Conservation (phyloP, 2,888 invertebrate species). For the Lottia gigantea region DNA sequence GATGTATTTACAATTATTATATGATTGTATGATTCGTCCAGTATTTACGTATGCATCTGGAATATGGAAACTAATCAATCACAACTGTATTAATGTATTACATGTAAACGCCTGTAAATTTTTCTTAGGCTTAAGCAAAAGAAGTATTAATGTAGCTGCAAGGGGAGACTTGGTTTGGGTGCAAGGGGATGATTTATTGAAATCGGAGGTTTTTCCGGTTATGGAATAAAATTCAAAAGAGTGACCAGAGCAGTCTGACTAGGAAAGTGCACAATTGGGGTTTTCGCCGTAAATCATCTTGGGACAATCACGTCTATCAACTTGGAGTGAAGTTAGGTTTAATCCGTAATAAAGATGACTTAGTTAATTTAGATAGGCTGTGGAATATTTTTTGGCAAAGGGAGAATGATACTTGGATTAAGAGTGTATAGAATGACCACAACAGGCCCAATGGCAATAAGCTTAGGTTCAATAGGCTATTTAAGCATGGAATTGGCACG, state of each 20-base stretch:
- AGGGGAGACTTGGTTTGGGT: neutral
- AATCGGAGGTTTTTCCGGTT: neutral
- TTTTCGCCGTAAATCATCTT: neutral
- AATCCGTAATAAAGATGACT: neutral
- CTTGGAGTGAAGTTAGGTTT: neutral
- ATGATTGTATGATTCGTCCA: neutral
- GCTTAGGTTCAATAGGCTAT: neutral
- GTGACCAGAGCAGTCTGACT: neutral
- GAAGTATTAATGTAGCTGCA: too few species aligned
- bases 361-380: neutral
- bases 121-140: neutral
- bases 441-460: neutral
- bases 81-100: too few species aligned
- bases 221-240: neutral
- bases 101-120: neutral
- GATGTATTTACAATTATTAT: too few species aligned
- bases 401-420: neutral
- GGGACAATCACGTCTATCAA: neutral
- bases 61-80: too few species aligned
- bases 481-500: neutral
- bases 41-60: too few species aligned
- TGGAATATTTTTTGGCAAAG: too few species aligned
- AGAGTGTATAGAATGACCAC: neutral
- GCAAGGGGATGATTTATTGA: neutral
- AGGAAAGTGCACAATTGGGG: neutral